phyloP scores from a whole-genome alignment of 2,797 vertebrate genomes.

The Falco columbarius region DNA sequence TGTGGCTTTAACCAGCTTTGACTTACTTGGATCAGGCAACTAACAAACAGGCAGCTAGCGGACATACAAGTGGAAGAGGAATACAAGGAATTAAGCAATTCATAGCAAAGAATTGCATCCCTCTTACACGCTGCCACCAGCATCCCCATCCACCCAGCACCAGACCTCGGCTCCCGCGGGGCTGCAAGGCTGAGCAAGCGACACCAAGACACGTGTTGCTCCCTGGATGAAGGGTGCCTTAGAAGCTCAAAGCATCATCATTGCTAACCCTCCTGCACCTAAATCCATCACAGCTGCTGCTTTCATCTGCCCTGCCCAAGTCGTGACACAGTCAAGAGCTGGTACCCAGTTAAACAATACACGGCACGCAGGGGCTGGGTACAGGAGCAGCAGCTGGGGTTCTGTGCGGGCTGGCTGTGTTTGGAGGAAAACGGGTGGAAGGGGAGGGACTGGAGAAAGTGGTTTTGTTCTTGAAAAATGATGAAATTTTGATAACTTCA shows the following conservation, averaged over 20 bases:
- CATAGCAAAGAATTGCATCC: not conserved
- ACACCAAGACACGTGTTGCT: rapidly evolving
- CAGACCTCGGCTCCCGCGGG: rapidly evolving
- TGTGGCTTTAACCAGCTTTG: not conserved
- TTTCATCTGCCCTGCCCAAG: not conserved
- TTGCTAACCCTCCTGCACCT: not conserved
- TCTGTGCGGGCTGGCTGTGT: not conserved
- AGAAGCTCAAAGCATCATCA: not conserved
- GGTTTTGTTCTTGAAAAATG: not conserved
- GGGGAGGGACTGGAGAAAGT: not conserved
- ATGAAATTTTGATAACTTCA: conserved; percentile 64
- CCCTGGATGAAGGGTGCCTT: not conserved
- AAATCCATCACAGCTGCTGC: not conserved
- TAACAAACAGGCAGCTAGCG: rapidly evolving
- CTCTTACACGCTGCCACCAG: not conserved
- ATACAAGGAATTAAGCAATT: not conserved
- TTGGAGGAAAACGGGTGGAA: not conserved
- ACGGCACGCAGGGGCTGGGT: not conserved
- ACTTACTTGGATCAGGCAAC: not conserved
- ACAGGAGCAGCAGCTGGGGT: rapidly evolving
- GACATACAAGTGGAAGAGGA: rapidly evolving
- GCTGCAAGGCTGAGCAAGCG: not conserved
- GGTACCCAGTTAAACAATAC: rapidly evolving
- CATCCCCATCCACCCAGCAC: rapidly evolving
- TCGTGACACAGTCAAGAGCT: not conserved